Evolutionary conservation across 2,113 vertebrate species (phyloP).

Genomic region (Xiphophorus hellerii): DNA sequence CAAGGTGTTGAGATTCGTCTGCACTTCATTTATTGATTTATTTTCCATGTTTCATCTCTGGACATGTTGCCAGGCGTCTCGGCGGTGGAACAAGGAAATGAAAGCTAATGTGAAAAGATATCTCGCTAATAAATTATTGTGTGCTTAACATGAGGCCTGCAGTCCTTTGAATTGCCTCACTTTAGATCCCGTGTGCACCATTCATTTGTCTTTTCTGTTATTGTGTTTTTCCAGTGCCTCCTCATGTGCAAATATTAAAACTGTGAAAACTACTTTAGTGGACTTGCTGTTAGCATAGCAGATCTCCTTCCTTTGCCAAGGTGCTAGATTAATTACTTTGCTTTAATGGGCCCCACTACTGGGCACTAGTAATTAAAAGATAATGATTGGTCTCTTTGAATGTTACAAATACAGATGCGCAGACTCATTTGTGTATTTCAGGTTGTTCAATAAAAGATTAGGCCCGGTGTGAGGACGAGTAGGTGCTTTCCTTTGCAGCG

Average conservation of each 20-base stretch:
- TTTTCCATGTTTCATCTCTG: constrained; percentile 33
- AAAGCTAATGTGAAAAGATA: constrained; percentile 22
- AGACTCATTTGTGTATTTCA: constrained; percentile 76
- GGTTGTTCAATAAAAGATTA: constrained; percentile 77
- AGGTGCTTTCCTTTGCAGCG: constrained; percentile 28
- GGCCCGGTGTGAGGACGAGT: constrained; percentile 29
- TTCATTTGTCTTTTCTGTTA: constrained; percentile 64
- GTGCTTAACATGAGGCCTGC: constrained; percentile 24
- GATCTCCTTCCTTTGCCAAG: constrained; percentile 62
- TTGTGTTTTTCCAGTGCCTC: constrained; percentile 60
- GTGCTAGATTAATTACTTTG: constrained; percentile 81
- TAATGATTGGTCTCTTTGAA: constrained; percentile 83
- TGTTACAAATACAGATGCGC: constrained; percentile 80
- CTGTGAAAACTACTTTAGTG: constrained; percentile 66
- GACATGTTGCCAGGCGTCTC: constrained; percentile 3
- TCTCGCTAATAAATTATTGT: constrained; percentile 26
- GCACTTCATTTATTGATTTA: constrained; percentile 40
- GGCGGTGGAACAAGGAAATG: constrained; percentile 18
- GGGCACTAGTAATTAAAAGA: constrained; percentile 82
- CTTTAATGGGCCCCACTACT: constrained; percentile 77
- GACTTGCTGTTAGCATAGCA: constrained; percentile 69
- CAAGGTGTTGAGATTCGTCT: constrained; percentile 23
- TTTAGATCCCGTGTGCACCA: constrained; percentile 43
- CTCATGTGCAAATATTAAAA: constrained; percentile 70
- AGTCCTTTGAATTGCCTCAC: constrained; percentile 28